phyloP scores from a whole-genome alignment of 2,113 vertebrate genomes.

The Catagonus wagneri region DNA sequence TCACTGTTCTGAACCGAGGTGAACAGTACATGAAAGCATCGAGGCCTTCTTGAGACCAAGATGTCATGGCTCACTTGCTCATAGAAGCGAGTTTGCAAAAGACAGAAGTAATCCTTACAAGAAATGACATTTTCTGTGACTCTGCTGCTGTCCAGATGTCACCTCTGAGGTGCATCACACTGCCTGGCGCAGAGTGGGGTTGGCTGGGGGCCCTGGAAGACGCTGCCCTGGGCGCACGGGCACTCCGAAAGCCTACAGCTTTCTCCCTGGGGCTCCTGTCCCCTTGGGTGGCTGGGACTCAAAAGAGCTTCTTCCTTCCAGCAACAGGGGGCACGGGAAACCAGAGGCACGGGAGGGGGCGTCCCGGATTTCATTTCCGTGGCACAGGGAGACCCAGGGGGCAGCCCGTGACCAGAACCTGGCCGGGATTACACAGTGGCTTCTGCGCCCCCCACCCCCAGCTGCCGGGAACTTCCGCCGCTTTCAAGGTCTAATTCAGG shows the following conservation, averaged over 20 bases:
- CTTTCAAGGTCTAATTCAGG: constrained; percentile 73
- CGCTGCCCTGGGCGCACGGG: fast-evolving
- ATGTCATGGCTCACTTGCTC: constrained; percentile 56
- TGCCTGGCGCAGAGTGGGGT: too few species aligned
- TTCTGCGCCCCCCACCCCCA: neutral
- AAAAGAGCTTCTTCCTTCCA: neutral
- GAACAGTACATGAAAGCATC: neutral
- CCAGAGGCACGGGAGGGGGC: neutral
- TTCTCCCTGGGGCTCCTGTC: neutral
- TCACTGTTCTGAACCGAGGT: neutral
- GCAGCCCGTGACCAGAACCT: constrained; percentile 39
- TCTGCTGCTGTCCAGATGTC: neutral
- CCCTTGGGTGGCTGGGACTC: neutral
- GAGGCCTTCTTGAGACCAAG: neutral
- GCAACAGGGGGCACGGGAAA: neutral
- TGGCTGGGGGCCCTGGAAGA: neutral
- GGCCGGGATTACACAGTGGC: constrained; percentile 73
- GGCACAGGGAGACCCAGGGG: neutral
- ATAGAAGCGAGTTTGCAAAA: constrained; percentile 11
- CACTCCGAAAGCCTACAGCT: neutral
- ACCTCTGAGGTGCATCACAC: neutral
- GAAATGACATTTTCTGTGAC: neutral
- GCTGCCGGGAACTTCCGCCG: constrained; percentile 57
- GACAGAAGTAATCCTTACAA: neutral
- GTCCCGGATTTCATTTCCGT: neutral